These are phyloP conservation scores for Amphiprion ocellaris DNA, from an alignment of 2,113 vertebrate genomes.

Conservation along the genomic window DNA sequence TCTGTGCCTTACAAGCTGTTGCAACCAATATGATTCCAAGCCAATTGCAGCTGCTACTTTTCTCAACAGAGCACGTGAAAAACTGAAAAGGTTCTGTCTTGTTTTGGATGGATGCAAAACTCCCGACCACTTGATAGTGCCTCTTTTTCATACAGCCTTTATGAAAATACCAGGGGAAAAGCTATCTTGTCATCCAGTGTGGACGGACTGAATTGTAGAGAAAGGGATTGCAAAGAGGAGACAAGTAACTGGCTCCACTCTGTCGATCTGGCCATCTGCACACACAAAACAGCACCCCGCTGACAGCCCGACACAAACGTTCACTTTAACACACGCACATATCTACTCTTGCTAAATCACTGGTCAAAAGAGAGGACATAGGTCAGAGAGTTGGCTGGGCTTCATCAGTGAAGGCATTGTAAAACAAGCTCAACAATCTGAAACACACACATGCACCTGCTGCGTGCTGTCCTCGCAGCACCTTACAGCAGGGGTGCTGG, in stretches of 20 bases:
- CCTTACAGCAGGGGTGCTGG: constrained; percentile 47
- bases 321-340: constrained; percentile 36
- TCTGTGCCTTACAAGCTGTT: neutral
- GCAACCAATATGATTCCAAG: neutral
- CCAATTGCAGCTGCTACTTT: no score
- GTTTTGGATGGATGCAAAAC: neutral
- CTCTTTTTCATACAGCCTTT: neutral
- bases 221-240: neutral
- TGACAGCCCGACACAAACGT: constrained; percentile 19
- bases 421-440: constrained; percentile 30
- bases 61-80: no score
- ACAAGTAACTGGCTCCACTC: constrained; percentile 4
- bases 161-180: neutral
- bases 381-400: constrained; percentile 55
- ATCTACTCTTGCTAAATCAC: constrained; percentile 38
- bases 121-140: no score
- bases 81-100: no score
- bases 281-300: constrained; percentile 31
- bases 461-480: constrained; percentile 43
- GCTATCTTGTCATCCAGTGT: neutral
- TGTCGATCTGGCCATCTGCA: constrained; percentile 50
- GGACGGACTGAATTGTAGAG: constrained; percentile 6
- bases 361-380: constrained; percentile 34
- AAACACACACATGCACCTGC: constrained; percentile 46
- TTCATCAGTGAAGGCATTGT: constrained; percentile 23